phyloP scores from a whole-genome alignment of 2,888 invertebrate species.

The Heliconius ethilla region DNA sequence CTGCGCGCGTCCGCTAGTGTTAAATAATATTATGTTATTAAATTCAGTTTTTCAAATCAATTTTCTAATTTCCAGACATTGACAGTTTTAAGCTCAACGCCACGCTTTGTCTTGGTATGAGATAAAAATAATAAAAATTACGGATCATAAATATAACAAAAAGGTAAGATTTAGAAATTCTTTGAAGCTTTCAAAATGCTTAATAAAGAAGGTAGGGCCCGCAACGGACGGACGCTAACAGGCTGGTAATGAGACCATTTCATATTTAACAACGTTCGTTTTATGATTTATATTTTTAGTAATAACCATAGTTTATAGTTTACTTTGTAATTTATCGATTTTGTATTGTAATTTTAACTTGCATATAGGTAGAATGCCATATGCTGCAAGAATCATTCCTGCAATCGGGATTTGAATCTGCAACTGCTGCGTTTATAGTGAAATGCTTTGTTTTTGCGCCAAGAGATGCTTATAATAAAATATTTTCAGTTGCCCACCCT shows the following conservation, averaged over 20 bases:
- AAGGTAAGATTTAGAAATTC: background rate
- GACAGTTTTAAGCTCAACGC: background rate
- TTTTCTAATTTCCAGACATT: no score
- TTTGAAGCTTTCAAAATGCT: background rate
- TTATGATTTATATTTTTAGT: conserved; percentile 10
- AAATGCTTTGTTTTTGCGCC: background rate
- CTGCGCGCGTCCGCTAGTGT: no score
- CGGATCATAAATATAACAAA: no score
- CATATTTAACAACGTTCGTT: conserved; percentile 13
- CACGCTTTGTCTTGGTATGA: background rate
- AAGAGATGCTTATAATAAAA: background rate
- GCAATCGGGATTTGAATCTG: background rate
- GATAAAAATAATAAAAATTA: background rate
- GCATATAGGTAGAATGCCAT: no score
- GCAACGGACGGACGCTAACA: conserved; percentile 10
- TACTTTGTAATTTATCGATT: background rate
- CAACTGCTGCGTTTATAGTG: background rate
- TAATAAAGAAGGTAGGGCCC: background rate
- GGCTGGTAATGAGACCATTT: conserved; percentile 20
- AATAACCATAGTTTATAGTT: background rate
- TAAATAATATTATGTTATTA: no score
- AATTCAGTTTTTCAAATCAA: no score
- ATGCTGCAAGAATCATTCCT: no score
- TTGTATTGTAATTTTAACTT: background rate
- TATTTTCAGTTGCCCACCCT: no score